Conservation (phyloP, 2,888 invertebrate species). For the Dexiosoma caninum region DNA sequence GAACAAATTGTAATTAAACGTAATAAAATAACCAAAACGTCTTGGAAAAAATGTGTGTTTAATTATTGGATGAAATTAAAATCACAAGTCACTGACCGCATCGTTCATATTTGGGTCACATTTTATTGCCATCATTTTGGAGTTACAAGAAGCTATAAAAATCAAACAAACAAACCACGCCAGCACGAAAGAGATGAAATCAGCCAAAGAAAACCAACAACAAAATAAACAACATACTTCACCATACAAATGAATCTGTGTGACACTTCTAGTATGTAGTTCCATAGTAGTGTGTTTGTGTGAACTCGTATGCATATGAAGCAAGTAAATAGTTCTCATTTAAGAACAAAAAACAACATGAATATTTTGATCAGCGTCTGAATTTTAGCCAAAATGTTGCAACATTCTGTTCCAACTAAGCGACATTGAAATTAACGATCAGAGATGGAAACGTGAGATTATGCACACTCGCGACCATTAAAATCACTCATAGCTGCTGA, state of each 20-base stretch:
- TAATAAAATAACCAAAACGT: background rate
- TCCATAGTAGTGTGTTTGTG: no score
- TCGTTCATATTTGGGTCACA: constrained; percentile 49
- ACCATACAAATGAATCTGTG: background rate
- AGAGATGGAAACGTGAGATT: no score
- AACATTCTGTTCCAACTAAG: no score
- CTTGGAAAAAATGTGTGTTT: no score
- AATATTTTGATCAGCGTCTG: background rate
- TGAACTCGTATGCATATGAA: no score
- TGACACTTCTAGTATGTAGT: background rate
- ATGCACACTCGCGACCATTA: no score
- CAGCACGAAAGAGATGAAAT: constrained; percentile 10
- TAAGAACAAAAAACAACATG: background rate
- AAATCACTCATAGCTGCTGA: no score
- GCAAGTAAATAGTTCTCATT: background rate
- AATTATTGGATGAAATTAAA: constrained; percentile 30
- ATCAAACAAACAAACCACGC: background rate
- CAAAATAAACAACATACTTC: background rate
- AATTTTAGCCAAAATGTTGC: no score
- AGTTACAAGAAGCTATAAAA: constrained; percentile 9
- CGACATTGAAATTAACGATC: no score
- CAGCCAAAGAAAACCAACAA: background rate
- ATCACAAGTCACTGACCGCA: constrained; percentile 58
- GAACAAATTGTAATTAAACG: background rate
- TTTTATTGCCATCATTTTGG: constrained; percentile 49